phyloP scores from a whole-genome alignment of 2,113 vertebrate species.

The Sturnus vulgaris region DNA sequence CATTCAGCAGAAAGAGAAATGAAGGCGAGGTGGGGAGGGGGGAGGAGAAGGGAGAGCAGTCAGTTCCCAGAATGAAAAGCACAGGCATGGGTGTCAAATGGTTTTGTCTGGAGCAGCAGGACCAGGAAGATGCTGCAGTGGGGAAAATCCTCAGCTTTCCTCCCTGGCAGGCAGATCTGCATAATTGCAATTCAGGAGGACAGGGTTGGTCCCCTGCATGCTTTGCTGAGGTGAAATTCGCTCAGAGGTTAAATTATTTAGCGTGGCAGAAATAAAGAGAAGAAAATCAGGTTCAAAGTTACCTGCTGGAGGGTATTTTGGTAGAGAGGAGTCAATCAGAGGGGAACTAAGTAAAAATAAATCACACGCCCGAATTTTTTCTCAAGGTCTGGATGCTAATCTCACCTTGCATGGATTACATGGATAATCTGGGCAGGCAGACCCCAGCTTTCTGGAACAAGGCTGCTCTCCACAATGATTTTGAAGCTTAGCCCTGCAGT shows the following conservation, averaged over 20 bases:
- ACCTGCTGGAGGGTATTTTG: neutral
- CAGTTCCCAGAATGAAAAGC: neutral
- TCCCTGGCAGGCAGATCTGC: neutral
- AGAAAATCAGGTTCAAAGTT: neutral
- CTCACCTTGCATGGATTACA: neutral
- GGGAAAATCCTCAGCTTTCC: neutral
- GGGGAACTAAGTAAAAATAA: neutral
- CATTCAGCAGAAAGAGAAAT: neutral
- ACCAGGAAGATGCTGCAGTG: neutral
- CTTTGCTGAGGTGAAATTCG: neutral
- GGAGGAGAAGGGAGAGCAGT: neutral
- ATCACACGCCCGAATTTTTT: neutral
- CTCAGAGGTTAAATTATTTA: neutral
- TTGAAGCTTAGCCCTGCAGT: neutral
- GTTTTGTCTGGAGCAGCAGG: neutral
- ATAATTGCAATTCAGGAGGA: neutral
- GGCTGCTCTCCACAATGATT: neutral
- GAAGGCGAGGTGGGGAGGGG: accelerated
- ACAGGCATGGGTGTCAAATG: neutral
- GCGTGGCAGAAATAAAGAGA: neutral
- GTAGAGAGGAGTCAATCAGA: neutral
- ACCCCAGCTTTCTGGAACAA: neutral
- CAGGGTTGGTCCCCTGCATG: neutral
- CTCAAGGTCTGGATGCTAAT: neutral
- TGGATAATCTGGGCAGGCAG: neutral